Percentiles rank a stretch among this genome's conserved stretches.
Evolutionary conservation across 2,888 invertebrate species (phyloP).

Genomic region (Pandemis cinnamomeana): DNA sequence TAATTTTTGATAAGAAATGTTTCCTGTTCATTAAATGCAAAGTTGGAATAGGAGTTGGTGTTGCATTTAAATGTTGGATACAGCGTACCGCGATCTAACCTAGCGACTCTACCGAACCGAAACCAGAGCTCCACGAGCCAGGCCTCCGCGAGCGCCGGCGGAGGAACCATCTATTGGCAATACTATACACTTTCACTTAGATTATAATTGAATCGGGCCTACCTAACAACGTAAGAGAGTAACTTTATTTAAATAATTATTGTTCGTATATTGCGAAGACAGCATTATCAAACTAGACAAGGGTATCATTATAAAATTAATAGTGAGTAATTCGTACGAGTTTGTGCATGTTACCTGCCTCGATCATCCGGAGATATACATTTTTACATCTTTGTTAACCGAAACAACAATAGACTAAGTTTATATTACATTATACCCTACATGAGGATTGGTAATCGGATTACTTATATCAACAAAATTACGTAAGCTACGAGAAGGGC

Average conservation of each 20-base stretch:
- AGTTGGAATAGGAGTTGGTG: slow-evolving; percentile 53
- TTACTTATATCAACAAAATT: slow-evolving; percentile 68
- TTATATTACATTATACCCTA: slow-evolving; percentile 75
- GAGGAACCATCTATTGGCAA: slow-evolving; percentile 74
- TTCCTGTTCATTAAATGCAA: slow-evolving; percentile 56
- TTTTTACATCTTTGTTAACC: slow-evolving; percentile 71
- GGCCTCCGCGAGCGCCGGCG: slow-evolving; percentile 47
- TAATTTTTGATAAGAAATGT: slow-evolving; percentile 24
- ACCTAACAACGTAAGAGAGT: slow-evolving; percentile 74
- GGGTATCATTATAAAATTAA: slow-evolving; percentile 61
- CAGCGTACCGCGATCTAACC: slow-evolving; percentile 56
- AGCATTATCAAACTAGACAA: slow-evolving; percentile 59
- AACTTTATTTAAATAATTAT: slow-evolving; percentile 64
- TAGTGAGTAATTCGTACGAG: slow-evolving; percentile 67
- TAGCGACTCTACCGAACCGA: slow-evolving; percentile 69
- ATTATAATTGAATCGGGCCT: slow-evolving; percentile 81
- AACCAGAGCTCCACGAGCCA: not conserved
- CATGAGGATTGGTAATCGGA: slow-evolving; percentile 69
- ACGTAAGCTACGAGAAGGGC: slow-evolving; percentile 67
- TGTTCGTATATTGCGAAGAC: slow-evolving; percentile 75
- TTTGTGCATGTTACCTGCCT: slow-evolving; percentile 80
- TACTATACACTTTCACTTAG: slow-evolving; percentile 82
- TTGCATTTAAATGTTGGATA: slow-evolving; percentile 24
- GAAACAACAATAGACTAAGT: slow-evolving; percentile 70
- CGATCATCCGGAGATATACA: slow-evolving; percentile 70